phyloP scores from a whole-genome alignment of 2,888 invertebrate species.

The Acleris sparsana region DNA sequence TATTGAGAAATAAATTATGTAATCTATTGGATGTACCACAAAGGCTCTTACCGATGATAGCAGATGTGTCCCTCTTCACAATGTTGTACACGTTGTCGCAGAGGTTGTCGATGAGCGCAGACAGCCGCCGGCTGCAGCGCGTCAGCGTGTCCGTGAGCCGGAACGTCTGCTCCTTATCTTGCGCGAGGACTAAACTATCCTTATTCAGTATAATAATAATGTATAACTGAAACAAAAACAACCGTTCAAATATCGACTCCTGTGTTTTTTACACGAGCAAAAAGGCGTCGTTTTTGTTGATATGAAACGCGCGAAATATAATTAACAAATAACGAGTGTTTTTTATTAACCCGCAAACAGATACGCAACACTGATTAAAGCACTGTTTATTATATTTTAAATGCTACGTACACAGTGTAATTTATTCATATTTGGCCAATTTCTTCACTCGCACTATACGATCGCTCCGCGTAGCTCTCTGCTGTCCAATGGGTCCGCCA shows the following conservation, averaged over 20 bases:
- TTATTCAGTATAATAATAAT: slow-evolving; percentile 53
- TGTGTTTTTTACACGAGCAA: background rate
- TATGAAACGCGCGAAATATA: too few relatives aligned
- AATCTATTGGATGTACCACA: too few relatives aligned
- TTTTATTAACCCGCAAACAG: too few relatives aligned
- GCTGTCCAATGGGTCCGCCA: slow-evolving; percentile 65
- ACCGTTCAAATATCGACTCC: too few relatives aligned
- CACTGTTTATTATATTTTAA: background rate
- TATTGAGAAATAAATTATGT: too few relatives aligned
- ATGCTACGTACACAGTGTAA: slow-evolving; percentile 61
- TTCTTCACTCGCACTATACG: slow-evolving; percentile 52
- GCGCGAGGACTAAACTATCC: slow-evolving; percentile 44
- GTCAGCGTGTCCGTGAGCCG: slow-evolving; percentile 62
- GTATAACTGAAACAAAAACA: slow-evolving; percentile 59
- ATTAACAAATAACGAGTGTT: too few relatives aligned
- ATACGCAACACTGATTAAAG: too few relatives aligned
- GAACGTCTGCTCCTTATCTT: slow-evolving; percentile 48
- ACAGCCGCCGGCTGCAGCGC: slow-evolving; percentile 66
- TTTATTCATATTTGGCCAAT: slow-evolving; percentile 54
- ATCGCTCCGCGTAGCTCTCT: slow-evolving; percentile 56
- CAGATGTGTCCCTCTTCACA: slow-evolving; percentile 69
- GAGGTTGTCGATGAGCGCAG: slow-evolving; percentile 62
- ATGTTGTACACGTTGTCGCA: slow-evolving; percentile 69
- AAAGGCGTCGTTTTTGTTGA: too few relatives aligned
- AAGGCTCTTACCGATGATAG: slow-evolving; percentile 61